phyloP scores from a whole-genome alignment of 2,113 vertebrate species.

The Diadophis punctatus region DNA sequence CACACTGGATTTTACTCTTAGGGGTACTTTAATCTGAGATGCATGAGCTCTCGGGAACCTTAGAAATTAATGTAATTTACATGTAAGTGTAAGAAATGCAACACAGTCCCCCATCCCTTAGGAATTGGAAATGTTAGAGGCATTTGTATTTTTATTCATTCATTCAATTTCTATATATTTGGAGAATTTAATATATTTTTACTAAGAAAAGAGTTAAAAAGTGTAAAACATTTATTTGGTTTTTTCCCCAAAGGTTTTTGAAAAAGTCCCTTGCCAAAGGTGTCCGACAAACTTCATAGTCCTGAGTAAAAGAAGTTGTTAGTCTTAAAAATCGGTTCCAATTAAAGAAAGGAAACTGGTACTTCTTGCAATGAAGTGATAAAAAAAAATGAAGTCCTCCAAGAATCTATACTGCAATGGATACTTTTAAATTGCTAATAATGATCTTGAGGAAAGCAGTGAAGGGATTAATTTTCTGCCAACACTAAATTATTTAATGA shows the following conservation, averaged over 20 bases:
- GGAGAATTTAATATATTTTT: not conserved
- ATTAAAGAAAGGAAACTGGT: not conserved
- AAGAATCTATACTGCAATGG: not conserved
- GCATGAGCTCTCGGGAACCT: not conserved
- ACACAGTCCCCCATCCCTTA: not conserved
- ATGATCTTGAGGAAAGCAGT: not conserved
- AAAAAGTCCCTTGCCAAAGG: not conserved
- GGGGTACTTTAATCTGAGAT: not conserved
- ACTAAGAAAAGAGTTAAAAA: not conserved
- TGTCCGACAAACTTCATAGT: not conserved
- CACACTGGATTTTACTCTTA: not conserved
- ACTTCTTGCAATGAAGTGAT: not conserved
- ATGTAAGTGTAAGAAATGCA: not conserved
- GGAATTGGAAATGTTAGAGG: not conserved
- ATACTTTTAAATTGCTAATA: not conserved
- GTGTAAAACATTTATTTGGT: not conserved
- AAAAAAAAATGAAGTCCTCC: not conserved
- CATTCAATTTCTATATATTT: not conserved
- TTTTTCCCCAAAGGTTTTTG: not conserved
- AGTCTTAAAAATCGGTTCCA: not conserved
- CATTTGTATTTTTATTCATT: not conserved
- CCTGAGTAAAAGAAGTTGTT: not conserved
- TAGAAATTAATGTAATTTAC: not conserved
- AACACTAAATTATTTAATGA: not conserved
- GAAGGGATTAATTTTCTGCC: not conserved